Conservation (phyloP, 2,888 invertebrate species). For the Sicus ferrugineus region DNA sequence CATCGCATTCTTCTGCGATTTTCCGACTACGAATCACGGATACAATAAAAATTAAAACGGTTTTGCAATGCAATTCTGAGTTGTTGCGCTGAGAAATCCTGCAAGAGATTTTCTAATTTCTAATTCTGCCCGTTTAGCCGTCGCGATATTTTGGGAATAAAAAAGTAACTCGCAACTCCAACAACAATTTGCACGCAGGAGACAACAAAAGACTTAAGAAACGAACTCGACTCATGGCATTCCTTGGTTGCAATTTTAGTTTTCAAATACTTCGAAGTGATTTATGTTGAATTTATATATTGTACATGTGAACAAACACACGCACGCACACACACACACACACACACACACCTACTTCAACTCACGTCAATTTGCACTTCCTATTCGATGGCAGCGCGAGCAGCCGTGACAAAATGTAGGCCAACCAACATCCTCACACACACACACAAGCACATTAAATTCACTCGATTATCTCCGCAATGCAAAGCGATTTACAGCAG, state of each 20-base stretch:
- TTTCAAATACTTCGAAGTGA: not conserved
- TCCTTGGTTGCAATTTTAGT: not conserved
- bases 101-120: too few species aligned
- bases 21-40: not conserved
- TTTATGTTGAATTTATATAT: not conserved
- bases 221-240: constrained; percentile 4
- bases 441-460: not conserved
- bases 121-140: too few species aligned
- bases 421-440: not conserved
- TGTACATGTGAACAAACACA: too few species aligned
- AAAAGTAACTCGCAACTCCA: too few species aligned
- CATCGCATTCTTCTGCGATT: not conserved
- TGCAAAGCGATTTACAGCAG: too few species aligned
- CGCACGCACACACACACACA: constrained; percentile 2
- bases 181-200: not conserved
- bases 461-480: not conserved
- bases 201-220: constrained; percentile 12
- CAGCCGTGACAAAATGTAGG: not conserved
- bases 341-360: not conserved
- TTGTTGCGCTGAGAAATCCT: too few species aligned
- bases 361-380: constrained; percentile 11
- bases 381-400: not conserved
- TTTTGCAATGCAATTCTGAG: too few species aligned
- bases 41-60: not conserved
- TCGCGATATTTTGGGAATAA: too few species aligned